Conservation (phyloP, 2,113 vertebrate species). For the Corythaixoides concolor region DNA sequence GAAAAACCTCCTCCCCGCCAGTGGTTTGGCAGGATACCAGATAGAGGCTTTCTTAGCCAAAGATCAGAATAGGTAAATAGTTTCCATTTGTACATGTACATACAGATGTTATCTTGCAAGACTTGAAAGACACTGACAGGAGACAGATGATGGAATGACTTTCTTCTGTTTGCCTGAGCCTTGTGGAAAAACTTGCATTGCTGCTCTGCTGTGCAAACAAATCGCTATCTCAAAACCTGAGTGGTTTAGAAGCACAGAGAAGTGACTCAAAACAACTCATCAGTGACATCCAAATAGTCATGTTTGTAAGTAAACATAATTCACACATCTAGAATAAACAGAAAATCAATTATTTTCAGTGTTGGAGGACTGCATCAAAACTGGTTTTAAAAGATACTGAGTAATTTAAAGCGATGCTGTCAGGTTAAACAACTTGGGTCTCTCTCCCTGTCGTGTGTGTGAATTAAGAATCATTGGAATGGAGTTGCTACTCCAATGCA, state of each 20-base stretch:
- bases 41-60: not conserved
- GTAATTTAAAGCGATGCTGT: not conserved
- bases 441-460: not conserved
- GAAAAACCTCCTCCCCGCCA: not conserved
- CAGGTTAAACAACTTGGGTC: not conserved
- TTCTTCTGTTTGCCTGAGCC: not conserved
- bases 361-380: not conserved
- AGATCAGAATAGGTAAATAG: not conserved
- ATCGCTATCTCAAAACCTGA: fast-evolving
- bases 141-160: not conserved
- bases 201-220: not conserved
- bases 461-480: not conserved
- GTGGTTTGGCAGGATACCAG: not conserved
- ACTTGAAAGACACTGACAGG: not conserved
- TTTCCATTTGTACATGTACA: not conserved
- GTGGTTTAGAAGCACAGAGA: not conserved
- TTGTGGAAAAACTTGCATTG: not conserved
- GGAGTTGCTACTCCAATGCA: not conserved
- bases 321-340: not conserved
- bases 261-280: not conserved
- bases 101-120: not conserved
- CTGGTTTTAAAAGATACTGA: not conserved
- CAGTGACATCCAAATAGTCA: not conserved
- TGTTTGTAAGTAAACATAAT: not conserved
- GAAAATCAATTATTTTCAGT: not conserved